phyloP scores from a whole-genome alignment of 92 coral and sea anemone species.

The Anthopleura xanthogrammica region DNA sequence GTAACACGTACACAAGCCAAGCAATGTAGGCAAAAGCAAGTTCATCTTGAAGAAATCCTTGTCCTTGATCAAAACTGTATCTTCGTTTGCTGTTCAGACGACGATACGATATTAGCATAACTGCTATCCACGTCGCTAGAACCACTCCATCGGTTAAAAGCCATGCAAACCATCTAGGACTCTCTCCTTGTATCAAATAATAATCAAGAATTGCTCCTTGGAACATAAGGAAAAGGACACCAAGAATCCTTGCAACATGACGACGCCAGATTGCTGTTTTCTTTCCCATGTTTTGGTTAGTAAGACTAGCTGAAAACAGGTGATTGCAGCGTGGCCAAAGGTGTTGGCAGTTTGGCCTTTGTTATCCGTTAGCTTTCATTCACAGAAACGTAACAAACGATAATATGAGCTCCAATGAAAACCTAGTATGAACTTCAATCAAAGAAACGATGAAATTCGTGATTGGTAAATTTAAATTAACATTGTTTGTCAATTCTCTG shows the following conservation, averaged over 20 bases:
- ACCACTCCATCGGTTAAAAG: slow-evolving; percentile 68
- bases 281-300: slow-evolving; percentile 20
- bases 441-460: no score
- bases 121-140: slow-evolving; percentile 62
- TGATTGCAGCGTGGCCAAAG: not conserved
- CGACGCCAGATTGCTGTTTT: slow-evolving; percentile 59
- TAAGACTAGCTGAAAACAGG: not conserved
- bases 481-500: no score
- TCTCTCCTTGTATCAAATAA: slow-evolving; percentile 53
- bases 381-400: no score
- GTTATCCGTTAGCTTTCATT: no score
- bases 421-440: no score
- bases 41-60: slow-evolving; percentile 48
- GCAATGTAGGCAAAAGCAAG: slow-evolving; percentile 78
- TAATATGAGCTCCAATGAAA: no score
- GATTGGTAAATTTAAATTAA: no score
- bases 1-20: slow-evolving; percentile 82
- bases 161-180: slow-evolving; percentile 74
- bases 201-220: slow-evolving; percentile 81
- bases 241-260: slow-evolving; percentile 53
- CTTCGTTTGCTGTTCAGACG: slow-evolving; percentile 45
- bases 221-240: slow-evolving; percentile 52
- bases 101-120: slow-evolving; percentile 75
- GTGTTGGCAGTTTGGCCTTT: no score
- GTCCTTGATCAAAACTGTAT: slow-evolving; percentile 7